Evolutionary conservation across 1,140 invertebrate genomes (phyloP).

Genomic region (Sitobion miscanthi): DNA sequence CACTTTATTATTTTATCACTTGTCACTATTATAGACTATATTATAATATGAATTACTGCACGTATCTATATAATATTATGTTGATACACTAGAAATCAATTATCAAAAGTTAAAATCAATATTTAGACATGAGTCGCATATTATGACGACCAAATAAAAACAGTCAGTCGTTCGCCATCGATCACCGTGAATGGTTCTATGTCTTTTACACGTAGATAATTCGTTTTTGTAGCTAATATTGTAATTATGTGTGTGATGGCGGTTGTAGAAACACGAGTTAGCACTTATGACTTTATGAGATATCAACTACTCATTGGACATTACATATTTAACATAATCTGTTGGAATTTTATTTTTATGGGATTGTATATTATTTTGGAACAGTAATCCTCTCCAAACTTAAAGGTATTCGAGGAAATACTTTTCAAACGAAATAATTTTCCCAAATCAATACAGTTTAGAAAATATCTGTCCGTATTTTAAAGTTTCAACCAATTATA

Average conservation of each 20-base stretch:
- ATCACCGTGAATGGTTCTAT: not conserved
- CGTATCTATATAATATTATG: too few relatives aligned
- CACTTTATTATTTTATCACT: not conserved
- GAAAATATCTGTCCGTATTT: too few relatives aligned
- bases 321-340: not conserved
- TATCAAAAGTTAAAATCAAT: not conserved
- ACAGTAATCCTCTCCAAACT: not conserved
- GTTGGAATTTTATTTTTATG: not conserved
- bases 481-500: too few relatives aligned
- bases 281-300: not conserved
- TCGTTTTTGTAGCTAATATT: not conserved
- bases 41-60: too few relatives aligned
- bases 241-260: not conserved
- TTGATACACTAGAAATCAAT: not conserved
- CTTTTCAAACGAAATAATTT: too few relatives aligned
- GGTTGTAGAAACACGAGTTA: not conserved
- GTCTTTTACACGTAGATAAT: not conserved
- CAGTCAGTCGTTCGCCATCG: not conserved
- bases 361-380: not conserved
- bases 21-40: too few relatives aligned
- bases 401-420: too few relatives aligned
- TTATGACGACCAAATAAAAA: not conserved
- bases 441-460: too few relatives aligned
- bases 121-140: not conserved
- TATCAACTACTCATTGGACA: not conserved